These are phyloP conservation scores for Micrastur ruficollis DNA, from an alignment of 2,797 vertebrate species.

Conservation along the genomic window DNA sequence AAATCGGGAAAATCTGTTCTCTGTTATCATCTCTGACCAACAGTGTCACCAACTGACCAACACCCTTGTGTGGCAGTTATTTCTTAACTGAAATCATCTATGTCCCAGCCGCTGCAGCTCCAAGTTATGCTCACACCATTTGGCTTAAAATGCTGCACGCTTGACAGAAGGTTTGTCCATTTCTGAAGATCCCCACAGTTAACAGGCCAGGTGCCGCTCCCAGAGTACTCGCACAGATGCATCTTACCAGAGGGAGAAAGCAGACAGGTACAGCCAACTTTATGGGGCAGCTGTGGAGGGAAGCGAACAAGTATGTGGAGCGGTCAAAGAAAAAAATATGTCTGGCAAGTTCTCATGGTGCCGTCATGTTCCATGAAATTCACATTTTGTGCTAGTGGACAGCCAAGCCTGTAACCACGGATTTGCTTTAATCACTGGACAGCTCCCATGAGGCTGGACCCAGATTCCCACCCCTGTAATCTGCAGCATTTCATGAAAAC, in stretches of 20 bases:
- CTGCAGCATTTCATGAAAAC: conserved; percentile 73
- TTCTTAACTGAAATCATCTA: conserved; percentile 23
- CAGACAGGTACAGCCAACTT: conserved; percentile 55
- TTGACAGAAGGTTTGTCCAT: not conserved
- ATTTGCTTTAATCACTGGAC: conserved; percentile 74
- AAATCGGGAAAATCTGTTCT: not conserved
- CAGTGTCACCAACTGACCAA: conserved; percentile 5
- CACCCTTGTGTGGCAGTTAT: not conserved
- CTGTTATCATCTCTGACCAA: not conserved
- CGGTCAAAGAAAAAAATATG: not conserved
- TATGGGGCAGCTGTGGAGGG: conserved; percentile 5
- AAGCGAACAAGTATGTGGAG: not conserved
- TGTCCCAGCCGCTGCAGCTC: not conserved
- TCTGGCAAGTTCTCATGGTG: conserved; percentile 26
- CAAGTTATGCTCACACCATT: not conserved
- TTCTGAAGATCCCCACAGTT: not conserved
- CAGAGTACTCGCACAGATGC: not conserved
- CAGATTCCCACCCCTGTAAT: conserved; percentile 68
- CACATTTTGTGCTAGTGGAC: conserved; percentile 67
- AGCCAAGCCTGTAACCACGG: conserved; percentile 54
- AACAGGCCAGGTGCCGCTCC: conserved; percentile 27
- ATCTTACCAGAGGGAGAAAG: conserved; percentile 14
- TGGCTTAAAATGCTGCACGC: not conserved
- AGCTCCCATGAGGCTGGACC: conserved; percentile 62
- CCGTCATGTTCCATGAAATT: conserved; percentile 62